A percentile compares a stretch with the other conserved stretches of the same genome.
Conservation (phyloP, 2,113 vertebrate species). For the Vulpes vulpes region DNA sequence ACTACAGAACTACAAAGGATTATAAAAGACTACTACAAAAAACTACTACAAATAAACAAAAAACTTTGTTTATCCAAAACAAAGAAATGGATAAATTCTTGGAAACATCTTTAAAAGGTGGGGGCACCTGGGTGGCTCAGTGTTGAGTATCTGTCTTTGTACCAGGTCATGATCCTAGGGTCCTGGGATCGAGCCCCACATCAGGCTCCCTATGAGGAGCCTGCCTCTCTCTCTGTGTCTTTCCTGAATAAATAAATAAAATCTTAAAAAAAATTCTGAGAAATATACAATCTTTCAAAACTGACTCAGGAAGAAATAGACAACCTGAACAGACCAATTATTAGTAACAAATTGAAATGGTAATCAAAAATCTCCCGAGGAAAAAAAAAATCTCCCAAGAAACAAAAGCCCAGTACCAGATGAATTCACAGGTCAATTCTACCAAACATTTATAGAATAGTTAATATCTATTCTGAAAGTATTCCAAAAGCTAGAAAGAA, state of each 20-base stretch:
- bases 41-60: background rate
- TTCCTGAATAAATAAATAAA: background rate
- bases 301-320: background rate
- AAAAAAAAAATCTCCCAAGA: background rate
- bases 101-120: background rate
- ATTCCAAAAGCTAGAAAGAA: background rate
- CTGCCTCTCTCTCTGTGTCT: too few species aligned
- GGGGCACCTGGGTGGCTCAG: too few species aligned
- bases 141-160: too few species aligned
- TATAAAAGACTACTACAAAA: background rate
- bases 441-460: background rate
- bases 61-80: too few species aligned
- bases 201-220: too few species aligned
- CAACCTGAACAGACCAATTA: background rate
- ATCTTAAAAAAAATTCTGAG: background rate
- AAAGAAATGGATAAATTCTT: background rate
- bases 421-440: background rate
- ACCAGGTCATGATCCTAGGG: too few species aligned
- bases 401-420: background rate
- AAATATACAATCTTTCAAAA: background rate
- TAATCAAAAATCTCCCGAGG: background rate
- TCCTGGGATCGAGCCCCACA: too few species aligned
- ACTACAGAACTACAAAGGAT: background rate
- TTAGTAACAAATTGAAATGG: background rate
- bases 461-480: background rate